These are phyloP conservation scores for Phalacrocorax carbo DNA, from an alignment of 2,113 vertebrate genomes.

Conservation along the genomic window DNA sequence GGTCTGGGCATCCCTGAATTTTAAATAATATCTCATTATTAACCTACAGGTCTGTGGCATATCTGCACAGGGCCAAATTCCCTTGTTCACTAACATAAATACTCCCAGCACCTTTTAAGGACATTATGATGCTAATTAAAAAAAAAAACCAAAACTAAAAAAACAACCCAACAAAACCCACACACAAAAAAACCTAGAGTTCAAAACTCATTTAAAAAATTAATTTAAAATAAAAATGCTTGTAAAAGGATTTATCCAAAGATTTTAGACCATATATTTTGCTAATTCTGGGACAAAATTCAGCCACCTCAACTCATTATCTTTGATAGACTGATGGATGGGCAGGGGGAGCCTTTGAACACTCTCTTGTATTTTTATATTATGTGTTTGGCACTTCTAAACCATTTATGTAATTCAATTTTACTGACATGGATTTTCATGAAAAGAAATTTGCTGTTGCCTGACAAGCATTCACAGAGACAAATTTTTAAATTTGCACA, in stretches of 20 bases:
- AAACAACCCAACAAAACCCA: no score
- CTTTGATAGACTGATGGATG: not conserved
- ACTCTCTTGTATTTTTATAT: not conserved
- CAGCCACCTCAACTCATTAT: not conserved
- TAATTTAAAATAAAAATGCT: not conserved
- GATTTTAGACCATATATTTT: not conserved
- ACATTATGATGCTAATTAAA: not conserved
- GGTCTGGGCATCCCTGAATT: not conserved
- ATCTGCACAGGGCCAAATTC: not conserved
- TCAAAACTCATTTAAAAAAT: not conserved
- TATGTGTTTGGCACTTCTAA: not conserved
- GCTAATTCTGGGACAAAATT: not conserved
- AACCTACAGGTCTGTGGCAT: not conserved
- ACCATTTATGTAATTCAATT: not conserved
- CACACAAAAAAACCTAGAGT: not conserved
- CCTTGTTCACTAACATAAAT: not conserved
- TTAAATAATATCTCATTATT: not conserved
- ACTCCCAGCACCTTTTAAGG: not conserved
- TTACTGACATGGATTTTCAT: conserved; percentile 12
- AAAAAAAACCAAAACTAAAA: not conserved
- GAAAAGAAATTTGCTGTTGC: not conserved
- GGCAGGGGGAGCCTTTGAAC: not conserved
- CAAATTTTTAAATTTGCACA: not conserved
- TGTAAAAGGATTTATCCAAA: not conserved
- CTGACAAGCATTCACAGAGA: not conserved